Evolutionary conservation across 2,888 invertebrate genomes (phyloP), one percentile per base, ranked within the genome.

Genomic region (Trichopoda pennipes): DNA sequence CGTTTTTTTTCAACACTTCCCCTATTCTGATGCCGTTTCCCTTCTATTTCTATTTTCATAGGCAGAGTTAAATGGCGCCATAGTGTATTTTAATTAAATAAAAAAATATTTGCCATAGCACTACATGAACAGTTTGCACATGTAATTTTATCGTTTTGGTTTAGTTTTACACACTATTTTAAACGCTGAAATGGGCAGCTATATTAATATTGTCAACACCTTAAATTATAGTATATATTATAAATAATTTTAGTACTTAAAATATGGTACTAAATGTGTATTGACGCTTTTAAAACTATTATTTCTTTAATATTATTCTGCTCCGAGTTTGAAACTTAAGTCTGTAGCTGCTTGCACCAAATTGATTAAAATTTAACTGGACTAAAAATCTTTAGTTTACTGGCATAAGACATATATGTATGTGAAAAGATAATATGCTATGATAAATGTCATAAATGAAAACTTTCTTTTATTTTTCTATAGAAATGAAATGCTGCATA

Each of bases 21-120:
- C 47, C 51, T 14, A 2, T 44, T 17, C 56, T 47, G 56, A 53
- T 56, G 51, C 42, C 56, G 56, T 60, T 56, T 44, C 42, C 56
- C 35, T 56, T 35, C 9, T 63, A 47, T 69, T 49, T 55, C 42
- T 44, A 35, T 3, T 53, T 51, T n/a, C 21, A 61, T 53, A 68
- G 38, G 63, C 17, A 19, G 51, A 72, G 23, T 72, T 70, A 61
- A 79, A 75, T 79, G 82, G 78, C 82, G 82, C 82, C 82, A 79
- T 35, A 66, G 74, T 17, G 63, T 60, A 61, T 78, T 58, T 68
- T 73, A 70, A 70, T 79, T 70, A 72, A 72, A 76, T 76, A 75
- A 28, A 72, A 51, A 23, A 64, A 70, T 70, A 60, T 82, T 77
- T 73, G 68, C 56, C 23, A 44, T 17, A 35, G 51, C 55, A 47